Base-by-base conservation (phyloP, 2,888 invertebrate species). In the Tupiocoris notatus region DNA sequence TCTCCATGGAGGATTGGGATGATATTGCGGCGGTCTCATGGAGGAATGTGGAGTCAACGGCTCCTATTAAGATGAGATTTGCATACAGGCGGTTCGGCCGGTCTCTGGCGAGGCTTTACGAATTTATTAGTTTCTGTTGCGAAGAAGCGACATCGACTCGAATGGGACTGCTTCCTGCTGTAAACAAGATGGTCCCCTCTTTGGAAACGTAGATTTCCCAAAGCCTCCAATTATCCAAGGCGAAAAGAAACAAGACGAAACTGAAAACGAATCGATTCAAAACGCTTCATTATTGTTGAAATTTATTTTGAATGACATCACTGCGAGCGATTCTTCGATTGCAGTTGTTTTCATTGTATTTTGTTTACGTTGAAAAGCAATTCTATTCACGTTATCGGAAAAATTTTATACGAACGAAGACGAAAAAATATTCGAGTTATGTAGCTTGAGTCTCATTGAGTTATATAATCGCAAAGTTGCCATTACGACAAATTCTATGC, bases 31-130 rank as follows among this genome's bases (percentile, higher is more conserved):
- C 17, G 16, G 63, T 17, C 21, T 22, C 16, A 63, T 16, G 63
- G 63, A 63, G 63, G 63, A 63, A 63, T 63, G 63, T 22, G 63
- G 63, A 63, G 63, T 63, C 63, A 63, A 63, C 63, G 63, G 20
- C 63, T 63, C 63, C 63, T 63, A 63, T 63, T 63, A 63, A 21
- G 22, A 63, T 22, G 63, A 16, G 63, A 63, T 63, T 63, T 63
- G 63, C 63, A 63, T 63, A 63, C 63, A 39, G 39, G 39, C 39
- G 39, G 39, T 7, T 39, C 39, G 39, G 39, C 39, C 12, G 12
- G 6, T 39, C 39, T 39, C 6, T 39, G 39, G 39, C 39, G 12
- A 39, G 39, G 39, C 39, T 39, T 39, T 39, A 39, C 39, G 39
- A 39, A 39, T 39, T 39, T 39, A 39, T 39, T 39, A 39, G 39